Percentiles rank a stretch among this genome's conserved stretches.
Evolutionary conservation across 1,140 invertebrate species (phyloP).

Genomic region (Brachionus asplanchnoidis): DNA sequence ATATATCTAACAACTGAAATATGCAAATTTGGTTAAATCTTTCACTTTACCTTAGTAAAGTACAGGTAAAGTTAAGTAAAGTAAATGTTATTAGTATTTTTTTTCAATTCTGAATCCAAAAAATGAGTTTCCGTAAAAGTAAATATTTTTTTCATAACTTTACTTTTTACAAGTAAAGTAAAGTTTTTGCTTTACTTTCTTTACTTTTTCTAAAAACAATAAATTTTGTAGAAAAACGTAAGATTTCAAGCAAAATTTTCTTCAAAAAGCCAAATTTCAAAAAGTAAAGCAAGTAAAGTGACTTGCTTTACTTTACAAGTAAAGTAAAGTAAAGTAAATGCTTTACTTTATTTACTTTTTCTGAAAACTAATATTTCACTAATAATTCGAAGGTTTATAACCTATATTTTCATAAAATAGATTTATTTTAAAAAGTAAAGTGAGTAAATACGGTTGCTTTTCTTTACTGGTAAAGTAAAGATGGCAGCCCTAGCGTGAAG

Average conservation of each 20-base stretch:
- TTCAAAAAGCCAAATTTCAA: neutral
- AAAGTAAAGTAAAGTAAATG: neutral
- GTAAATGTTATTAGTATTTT: neutral
- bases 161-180: neutral
- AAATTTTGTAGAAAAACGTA: neutral
- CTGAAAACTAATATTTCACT: neutral
- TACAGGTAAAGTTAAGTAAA: neutral
- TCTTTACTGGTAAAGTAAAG: too few species aligned
- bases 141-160: neutral
- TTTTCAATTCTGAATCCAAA: neutral
- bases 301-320: neutral
- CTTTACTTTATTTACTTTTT: neutral
- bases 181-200: neutral
- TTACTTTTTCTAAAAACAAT: neutral
- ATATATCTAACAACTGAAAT: too few species aligned
- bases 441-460: too few species aligned
- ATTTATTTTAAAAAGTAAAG: too few species aligned
- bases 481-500: too few species aligned
- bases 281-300: neutral
- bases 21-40: neutral
- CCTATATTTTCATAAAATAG: too few species aligned
- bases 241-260: neutral
- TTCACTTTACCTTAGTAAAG: neutral
- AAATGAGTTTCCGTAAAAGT: too few species aligned
- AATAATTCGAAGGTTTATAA: neutral